Evolutionary conservation across 2,797 vertebrate genomes (phyloP), one percentile per base, ranked within the genome.

Genomic region (Gallinago stenura): DNA sequence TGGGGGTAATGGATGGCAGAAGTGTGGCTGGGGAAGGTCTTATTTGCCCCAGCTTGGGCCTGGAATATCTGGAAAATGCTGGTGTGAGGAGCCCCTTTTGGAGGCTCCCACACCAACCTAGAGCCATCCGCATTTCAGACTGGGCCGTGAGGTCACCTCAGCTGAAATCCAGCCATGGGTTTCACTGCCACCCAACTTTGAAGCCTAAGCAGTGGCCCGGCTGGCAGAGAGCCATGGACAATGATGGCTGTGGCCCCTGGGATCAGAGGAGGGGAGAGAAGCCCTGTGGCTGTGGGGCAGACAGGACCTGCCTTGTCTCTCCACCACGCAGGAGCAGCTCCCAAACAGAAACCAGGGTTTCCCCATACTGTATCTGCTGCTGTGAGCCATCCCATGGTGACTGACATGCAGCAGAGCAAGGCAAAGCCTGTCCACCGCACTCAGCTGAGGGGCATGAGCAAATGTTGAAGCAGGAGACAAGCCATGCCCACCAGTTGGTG

Each of bases 141-240:
- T 2, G 1, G 45, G 17, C 41, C 58, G 31, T 24, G 41, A 20
- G 56, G 24, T 26, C 4, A 1, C n/a, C 73, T 81, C 43, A 25
- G 11, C 48, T 19, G 21, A 85, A 79, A 54, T 10, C 17, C 7
- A 45, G 56, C 66, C n/a, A 2, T 2, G 43, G 13, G 19, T 53
- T 60, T 73, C 39, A 28, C n/a, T 28, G 28, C 45, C 39, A 66
- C 46, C 21, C 60, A 28, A 7, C 35, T 66, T 37, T 0, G 1
- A 58, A 65, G 31, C 21, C 31, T 35, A 57, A 80, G 76, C 35
- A 20, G 25, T 31, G 39, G n/a, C 30, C 14, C 8, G 15, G 15
- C 31, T 0, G 2, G 54, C 1, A 2, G 43, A 62, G 24, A 75
- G 13, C 69, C 0, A 1, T 1, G 3, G 17, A 22, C 1, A 1